phyloP scores from a whole-genome alignment of 2,113 vertebrate species.

The Ascaphus truei region DNA sequence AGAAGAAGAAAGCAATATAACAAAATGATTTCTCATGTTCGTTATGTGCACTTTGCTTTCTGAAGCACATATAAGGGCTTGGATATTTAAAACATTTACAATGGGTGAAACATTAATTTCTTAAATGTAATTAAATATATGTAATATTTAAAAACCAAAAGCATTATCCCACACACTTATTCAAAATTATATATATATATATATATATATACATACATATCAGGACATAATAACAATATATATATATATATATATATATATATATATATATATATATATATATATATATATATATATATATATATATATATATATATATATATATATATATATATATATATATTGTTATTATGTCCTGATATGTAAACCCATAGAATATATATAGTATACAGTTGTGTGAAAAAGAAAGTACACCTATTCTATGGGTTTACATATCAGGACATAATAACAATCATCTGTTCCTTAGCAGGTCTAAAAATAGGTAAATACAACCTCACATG shows the following conservation, averaged over 20 bases:
- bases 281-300: background rate
- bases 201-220: background rate
- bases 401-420: no score
- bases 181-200: background rate
- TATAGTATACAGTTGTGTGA: no score
- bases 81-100: slow-evolving; percentile 12
- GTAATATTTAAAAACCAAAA: background rate
- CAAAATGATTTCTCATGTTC: background rate
- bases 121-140: background rate
- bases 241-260: background rate
- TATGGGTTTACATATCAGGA: no score
- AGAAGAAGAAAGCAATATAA: slow-evolving; percentile 12
- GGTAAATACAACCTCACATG: no score
- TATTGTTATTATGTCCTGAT: no score
- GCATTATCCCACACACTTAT: background rate
- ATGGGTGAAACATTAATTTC: slow-evolving; percentile 11
- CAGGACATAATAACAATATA: background rate
- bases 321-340: no score
- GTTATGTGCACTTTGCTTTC: slow-evolving; percentile 10
- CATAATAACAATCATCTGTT: no score
- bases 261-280: background rate
- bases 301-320: background rate
- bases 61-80: background rate
- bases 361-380: no score
- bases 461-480: no score